These are phyloP conservation scores for Prinia subflava DNA, from an alignment of 2,113 vertebrate genomes.

Conservation along the genomic window DNA sequence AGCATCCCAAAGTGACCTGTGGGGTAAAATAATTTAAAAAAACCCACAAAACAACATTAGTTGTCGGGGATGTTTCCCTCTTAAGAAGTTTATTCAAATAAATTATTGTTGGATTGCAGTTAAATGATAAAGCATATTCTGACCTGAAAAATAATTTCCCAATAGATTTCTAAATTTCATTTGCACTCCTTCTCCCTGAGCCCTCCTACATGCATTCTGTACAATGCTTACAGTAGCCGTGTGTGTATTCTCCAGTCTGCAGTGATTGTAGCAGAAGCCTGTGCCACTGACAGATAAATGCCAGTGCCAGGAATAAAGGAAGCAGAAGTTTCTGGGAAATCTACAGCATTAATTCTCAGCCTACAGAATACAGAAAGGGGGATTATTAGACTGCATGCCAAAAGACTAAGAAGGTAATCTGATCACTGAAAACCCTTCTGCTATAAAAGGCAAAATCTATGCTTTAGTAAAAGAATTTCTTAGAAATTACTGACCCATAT, in stretches of 20 bases:
- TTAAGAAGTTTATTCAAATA: background rate
- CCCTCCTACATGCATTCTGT: background rate
- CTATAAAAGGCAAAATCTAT: background rate
- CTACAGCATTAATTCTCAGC: slow-evolving; percentile 59
- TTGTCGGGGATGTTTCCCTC: background rate
- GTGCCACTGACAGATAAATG: slow-evolving; percentile 43
- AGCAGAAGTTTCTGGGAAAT: slow-evolving; percentile 63
- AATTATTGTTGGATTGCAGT: background rate
- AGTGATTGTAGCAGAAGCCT: slow-evolving; percentile 46
- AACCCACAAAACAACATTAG: background rate
- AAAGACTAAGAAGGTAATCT: background rate
- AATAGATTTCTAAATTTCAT: background rate
- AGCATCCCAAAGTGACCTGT: background rate
- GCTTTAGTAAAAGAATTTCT: background rate
- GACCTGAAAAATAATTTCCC: background rate
- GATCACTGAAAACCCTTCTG: background rate
- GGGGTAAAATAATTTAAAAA: background rate
- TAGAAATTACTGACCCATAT: background rate
- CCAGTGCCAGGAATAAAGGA: slow-evolving; percentile 60
- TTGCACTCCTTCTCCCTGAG: background rate
- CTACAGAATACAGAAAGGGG: slow-evolving; percentile 37
- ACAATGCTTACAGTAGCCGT: slow-evolving; percentile 61
- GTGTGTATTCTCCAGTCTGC: slow-evolving; percentile 46
- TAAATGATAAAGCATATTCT: background rate
- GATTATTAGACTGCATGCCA: background rate